Conservation (phyloP, 2,888 invertebrate species). For the Biston stratarius region DNA sequence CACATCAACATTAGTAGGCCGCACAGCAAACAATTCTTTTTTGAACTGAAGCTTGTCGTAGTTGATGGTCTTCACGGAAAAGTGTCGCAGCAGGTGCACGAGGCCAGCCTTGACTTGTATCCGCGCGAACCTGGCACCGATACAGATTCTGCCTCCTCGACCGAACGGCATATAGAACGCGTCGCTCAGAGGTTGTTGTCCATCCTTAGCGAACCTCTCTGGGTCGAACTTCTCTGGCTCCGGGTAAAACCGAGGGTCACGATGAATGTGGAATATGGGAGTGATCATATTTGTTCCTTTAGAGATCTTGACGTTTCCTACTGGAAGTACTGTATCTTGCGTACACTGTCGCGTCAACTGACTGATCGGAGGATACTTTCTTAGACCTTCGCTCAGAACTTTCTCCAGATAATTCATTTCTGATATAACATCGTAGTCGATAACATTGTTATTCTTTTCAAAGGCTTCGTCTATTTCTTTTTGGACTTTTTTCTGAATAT, state of each 20-base stretch:
- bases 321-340: conserved; percentile 61
- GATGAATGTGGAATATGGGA: conserved; percentile 68
- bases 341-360: conserved; percentile 57
- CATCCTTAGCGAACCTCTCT: conserved; percentile 49
- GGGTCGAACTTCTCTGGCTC: conserved; percentile 72
- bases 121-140: conserved; percentile 47
- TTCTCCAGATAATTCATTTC: conserved; percentile 10
- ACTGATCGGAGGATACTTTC: conserved; percentile 62
- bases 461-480: conserved; percentile 17
- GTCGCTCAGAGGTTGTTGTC: conserved; percentile 20
- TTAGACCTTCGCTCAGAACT: conserved; percentile 9
- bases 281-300: conserved; percentile 62
- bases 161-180: conserved; percentile 65
- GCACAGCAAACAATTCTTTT: conserved; percentile 28
- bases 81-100: conserved; percentile 28
- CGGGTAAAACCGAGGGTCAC: conserved; percentile 74
- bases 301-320: conserved; percentile 64
- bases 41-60: conserved; percentile 15
- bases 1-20: conserved; percentile 29
- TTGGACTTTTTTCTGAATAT: conserved; percentile 14
- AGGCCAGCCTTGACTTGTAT: conserved; percentile 37
- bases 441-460: conserved; percentile 3
- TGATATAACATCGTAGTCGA: conserved; percentile 1
- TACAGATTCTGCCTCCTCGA: conserved; percentile 51
- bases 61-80: conserved; percentile 24